Evolutionary conservation across 2,797 vertebrate species (phyloP).

Genomic region (Rhabdomys pumilio): DNA sequence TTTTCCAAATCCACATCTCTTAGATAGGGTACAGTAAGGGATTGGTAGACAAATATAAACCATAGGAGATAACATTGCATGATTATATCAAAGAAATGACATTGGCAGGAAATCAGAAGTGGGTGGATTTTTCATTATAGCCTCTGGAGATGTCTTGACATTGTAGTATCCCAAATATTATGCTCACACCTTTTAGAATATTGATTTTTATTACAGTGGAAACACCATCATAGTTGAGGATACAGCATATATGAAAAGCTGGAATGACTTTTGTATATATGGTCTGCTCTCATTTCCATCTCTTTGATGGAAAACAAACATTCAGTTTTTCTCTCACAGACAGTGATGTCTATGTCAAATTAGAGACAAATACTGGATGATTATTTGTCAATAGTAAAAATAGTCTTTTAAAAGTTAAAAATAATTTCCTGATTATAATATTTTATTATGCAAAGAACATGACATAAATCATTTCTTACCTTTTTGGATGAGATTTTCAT

Average conservation of each 20-base stretch:
- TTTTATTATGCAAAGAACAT: slow-evolving; percentile 51
- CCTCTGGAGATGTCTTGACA: neutral
- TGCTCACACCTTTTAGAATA: slow-evolving; percentile 29
- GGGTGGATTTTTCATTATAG: neutral
- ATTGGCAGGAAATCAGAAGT: neutral
- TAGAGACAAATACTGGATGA: neutral
- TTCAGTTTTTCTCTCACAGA: slow-evolving; percentile 48
- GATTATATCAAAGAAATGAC: slow-evolving; percentile 17
- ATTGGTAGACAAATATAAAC: neutral
- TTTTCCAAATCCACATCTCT: neutral
- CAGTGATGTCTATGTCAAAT: slow-evolving; percentile 31
- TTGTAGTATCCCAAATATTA: slow-evolving; percentile 25
- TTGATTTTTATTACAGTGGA: slow-evolving; percentile 64
- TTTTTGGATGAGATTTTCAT: slow-evolving; percentile 99
- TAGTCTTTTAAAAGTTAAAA: slow-evolving; percentile 41
- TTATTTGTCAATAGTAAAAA: slow-evolving; percentile 1
- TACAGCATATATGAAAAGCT: slow-evolving; percentile 14
- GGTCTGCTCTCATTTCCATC: neutral
- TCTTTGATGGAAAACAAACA: slow-evolving; percentile 56
- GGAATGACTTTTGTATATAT: slow-evolving; percentile 17
- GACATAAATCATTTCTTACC: slow-evolving; percentile 89
- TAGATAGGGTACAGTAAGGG: neutral
- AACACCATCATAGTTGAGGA: slow-evolving; percentile 41
- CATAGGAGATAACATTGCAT: neutral
- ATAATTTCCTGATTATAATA: neutral